Percentiles rank a stretch among this genome's conserved stretches.
Conservation (phyloP, 2,888 invertebrate species). For the Clostera curtula region DNA sequence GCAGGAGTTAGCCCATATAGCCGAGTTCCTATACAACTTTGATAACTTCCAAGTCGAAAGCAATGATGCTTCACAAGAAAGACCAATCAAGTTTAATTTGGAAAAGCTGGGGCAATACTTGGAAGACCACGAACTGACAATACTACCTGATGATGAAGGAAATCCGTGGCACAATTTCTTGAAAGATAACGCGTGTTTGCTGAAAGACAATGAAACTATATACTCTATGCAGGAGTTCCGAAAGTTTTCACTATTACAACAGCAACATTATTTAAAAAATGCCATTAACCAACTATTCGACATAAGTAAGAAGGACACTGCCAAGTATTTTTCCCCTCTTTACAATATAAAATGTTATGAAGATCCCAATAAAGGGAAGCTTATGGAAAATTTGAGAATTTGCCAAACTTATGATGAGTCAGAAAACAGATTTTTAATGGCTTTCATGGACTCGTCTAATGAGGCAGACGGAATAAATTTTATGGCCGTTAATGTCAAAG, state of each 20-base stretch:
- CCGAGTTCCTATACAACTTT: conserved; percentile 92
- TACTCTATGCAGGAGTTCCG: conserved; percentile 84
- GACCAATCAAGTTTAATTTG: conserved; percentile 82
- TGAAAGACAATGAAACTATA: conserved; percentile 79
- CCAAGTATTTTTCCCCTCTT: conserved; percentile 75
- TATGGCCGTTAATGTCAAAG: conserved; percentile 62
- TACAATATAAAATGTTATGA: conserved; percentile 70
- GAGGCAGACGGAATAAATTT: conserved; percentile 64
- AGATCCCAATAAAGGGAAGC: conserved; percentile 31
- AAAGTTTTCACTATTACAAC: conserved; percentile 86
- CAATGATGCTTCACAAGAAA: conserved; percentile 42
- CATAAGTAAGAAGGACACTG: conserved; percentile 77
- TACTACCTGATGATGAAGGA: conserved; percentile 79
- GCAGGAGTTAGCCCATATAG: conserved; percentile 92
- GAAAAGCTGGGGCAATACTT: conserved; percentile 95
- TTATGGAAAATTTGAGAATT: conserved; percentile 44
- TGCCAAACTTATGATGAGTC: conserved; percentile 66
- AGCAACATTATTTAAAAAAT: conserved; percentile 81
- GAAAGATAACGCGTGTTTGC: conserved; percentile 81
- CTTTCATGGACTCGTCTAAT: conserved; percentile 56
- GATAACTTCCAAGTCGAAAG: conserved; percentile 69
- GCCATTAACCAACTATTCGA: conserved; percentile 81
- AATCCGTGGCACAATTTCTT: conserved; percentile 88
- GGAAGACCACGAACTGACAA: conserved; percentile 82
- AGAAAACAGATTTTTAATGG: conserved; percentile 67